Base-by-base conservation (phyloP, 2,113 vertebrate genomes). In the Oreamnos americanus region DNA sequence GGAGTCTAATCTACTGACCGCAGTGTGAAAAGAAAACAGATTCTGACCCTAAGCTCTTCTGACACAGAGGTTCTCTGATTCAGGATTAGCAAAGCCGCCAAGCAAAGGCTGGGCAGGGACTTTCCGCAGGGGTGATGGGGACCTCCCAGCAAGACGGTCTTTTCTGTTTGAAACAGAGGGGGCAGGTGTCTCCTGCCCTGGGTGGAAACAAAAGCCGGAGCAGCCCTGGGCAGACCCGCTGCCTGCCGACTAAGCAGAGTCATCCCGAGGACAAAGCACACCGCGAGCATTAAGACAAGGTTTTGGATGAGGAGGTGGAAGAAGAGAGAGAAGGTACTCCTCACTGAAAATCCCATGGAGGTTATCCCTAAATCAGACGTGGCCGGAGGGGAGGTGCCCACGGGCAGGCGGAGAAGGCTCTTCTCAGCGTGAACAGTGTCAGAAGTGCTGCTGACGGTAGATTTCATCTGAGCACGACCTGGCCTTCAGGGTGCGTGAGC, bases 121-220 rank as follows among this genome's bases (percentile, higher is more conserved):
- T 87, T 30, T 33, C 13, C 1, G 11, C 51, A 57, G 30, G 15
- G 17, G n/a, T 45, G n/a, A 51, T 0, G 1, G 49, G 47, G 64
- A 8, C 14, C 57, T 26, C 28, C 2, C 1, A 19, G 23, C 0
- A 2, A 67, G 47, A 33, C 1, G 0, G 2, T 45, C 30, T 71
- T 51, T 74, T 53, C 21, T 76, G 6, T 81, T 67, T 16, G 16
- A 60, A 64, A 2, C 23, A 57, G 53, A 28, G 43, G 47, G 47
- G 51, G 78, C 45, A 58, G 15, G 4, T 39, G 71, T 36, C 16
- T 57, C 5, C 13, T 1, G 1, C 13, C 0, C 0, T 12, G n/a
- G 30, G 10, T 51, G 9, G 36, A 25, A 26, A 53, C 4, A 3
- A n/a, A 53, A 64, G 13, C 26, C 7, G 19, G 67, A 43, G 33